phyloP scores from a whole-genome alignment of 2,113 vertebrate genomes.

The Hystrix brachyura region DNA sequence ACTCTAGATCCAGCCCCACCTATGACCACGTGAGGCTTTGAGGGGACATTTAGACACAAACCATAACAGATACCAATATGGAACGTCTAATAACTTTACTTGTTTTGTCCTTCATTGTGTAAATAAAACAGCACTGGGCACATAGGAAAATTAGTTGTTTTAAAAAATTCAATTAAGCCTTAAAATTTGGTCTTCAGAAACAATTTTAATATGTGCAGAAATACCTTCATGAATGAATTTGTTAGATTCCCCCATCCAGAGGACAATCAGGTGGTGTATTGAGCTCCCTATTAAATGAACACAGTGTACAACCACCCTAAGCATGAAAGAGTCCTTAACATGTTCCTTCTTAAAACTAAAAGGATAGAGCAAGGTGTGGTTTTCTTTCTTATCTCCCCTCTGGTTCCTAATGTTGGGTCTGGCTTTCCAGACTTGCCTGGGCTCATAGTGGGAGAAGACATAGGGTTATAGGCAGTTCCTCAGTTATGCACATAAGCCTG shows the following conservation, averaged over 20 bases:
- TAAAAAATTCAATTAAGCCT: background rate
- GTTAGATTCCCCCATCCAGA: background rate
- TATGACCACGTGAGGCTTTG: too few relatives aligned
- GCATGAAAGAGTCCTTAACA: background rate
- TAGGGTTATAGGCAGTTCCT: background rate
- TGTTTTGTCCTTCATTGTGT: background rate
- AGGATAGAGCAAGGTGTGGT: background rate
- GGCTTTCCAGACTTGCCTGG: background rate
- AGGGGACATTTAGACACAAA: too few relatives aligned
- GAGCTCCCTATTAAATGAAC: background rate
- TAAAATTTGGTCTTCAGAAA: constrained; percentile 14
- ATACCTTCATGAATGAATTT: background rate
- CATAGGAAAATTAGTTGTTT: background rate
- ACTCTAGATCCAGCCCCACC: too few relatives aligned
- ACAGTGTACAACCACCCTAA: background rate
- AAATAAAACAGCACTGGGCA: background rate
- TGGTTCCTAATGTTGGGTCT: background rate
- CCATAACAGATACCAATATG: background rate
- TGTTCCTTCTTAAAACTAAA: background rate
- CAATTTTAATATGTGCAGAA: constrained; percentile 9
- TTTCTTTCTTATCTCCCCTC: background rate
- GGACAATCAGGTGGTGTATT: background rate
- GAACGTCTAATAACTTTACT: background rate
- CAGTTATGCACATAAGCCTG: background rate
- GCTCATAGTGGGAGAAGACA: background rate